Conservation (phyloP, 1,140 invertebrate genomes). For the Cyphomyrmex costatus region DNA sequence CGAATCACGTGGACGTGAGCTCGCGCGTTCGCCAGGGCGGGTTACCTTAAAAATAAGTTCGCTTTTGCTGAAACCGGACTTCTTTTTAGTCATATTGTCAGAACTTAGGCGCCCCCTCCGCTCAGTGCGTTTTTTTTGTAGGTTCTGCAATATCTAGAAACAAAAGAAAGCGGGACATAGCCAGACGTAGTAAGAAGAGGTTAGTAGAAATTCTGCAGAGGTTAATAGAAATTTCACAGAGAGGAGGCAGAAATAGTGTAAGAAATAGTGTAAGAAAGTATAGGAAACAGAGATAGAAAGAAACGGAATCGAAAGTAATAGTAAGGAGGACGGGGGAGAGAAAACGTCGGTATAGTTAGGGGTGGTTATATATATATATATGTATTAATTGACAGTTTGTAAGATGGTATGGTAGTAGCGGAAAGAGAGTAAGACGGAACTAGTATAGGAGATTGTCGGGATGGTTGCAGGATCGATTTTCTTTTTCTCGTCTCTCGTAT, state of each 20-base stretch:
- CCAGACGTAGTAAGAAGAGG: slow-evolving; percentile 87
- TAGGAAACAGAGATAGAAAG: slow-evolving; percentile 41
- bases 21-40: slow-evolving; percentile 86
- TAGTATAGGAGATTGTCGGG: slow-evolving; percentile 32
- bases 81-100: slow-evolving; percentile 95
- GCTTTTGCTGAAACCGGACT: slow-evolving; percentile 96
- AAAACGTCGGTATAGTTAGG: slow-evolving; percentile 32
- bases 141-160: slow-evolving; percentile 99
- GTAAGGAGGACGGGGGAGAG: slow-evolving; percentile 19
- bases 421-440: slow-evolving; percentile 32
- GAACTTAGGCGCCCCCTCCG: slow-evolving; percentile 96
- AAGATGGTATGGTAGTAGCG: slow-evolving; percentile 43
- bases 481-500: slow-evolving; percentile 28
- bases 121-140: slow-evolving; percentile 98
- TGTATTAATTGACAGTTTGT: slow-evolving; percentile 49
- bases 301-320: slow-evolving; percentile 48
- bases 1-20: slow-evolving; percentile 81
- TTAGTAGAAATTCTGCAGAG: slow-evolving; percentile 59
- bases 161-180: slow-evolving; percentile 91
- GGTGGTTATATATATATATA: slow-evolving; percentile 26
- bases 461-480: slow-evolving; percentile 25
- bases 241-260: slow-evolving; percentile 72
- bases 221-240: slow-evolving; percentile 79
- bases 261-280: slow-evolving; percentile 65
- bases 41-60: slow-evolving; percentile 99